Conservation (phyloP, 2,113 vertebrate genomes). For the Emydocephalus ijimae region DNA sequence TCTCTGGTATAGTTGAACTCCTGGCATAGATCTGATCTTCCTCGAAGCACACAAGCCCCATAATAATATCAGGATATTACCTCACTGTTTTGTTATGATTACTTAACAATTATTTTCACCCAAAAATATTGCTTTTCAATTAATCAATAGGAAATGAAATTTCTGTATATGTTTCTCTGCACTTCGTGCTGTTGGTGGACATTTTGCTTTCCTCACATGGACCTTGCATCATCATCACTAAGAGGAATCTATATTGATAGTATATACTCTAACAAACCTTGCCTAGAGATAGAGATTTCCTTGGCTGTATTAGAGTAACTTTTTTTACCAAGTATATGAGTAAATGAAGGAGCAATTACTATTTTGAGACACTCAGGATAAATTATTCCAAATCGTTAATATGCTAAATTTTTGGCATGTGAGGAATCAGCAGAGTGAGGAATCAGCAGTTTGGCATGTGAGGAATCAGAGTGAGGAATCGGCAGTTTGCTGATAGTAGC, state of each 20-base stretch:
- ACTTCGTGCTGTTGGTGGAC: neutral
- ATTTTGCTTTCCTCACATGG: neutral
- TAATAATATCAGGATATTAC: neutral
- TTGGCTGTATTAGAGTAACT: neutral
- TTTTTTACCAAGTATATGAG: neutral
- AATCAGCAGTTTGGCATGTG: neutral
- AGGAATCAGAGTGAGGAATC: neutral
- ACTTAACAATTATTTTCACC: neutral
- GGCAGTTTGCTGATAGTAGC: neutral
- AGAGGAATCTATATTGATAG: neutral
- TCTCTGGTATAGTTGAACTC: neutral
- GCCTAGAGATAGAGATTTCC: neutral
- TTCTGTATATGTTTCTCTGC: neutral
- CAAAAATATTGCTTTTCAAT: neutral
- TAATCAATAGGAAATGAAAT: neutral
- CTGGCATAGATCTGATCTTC: neutral
- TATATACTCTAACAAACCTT: neutral
- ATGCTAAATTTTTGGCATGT: neutral
- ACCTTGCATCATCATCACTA: neutral
- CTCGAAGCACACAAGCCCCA: neutral
- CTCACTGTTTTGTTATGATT: neutral
- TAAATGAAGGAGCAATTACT: neutral
- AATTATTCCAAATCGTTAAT: neutral
- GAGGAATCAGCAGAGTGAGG: neutral
- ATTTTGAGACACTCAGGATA: neutral